Conservation (phyloP, 2,888 invertebrate species). For the Athrips mouffetella region DNA sequence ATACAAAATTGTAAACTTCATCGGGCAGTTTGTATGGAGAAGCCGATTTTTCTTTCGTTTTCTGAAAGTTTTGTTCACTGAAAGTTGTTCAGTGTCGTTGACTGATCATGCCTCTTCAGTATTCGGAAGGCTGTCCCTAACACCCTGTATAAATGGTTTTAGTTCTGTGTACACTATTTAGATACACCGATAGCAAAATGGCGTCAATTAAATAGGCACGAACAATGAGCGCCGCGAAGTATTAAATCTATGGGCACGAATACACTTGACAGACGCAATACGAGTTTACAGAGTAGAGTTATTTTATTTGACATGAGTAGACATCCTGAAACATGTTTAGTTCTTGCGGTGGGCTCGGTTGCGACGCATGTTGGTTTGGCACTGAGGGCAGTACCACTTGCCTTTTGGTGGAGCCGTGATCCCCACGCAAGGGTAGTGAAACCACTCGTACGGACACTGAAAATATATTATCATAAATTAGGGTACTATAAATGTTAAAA, state of each 20-base stretch:
- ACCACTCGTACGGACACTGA: constrained; percentile 99
- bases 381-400: constrained; percentile 99
- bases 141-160: too few species aligned
- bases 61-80: too few species aligned
- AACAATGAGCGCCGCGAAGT: too few species aligned
- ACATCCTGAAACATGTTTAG: constrained; percentile 49
- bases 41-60: too few species aligned
- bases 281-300: not conserved
- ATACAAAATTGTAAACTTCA: too few species aligned
- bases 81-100: too few species aligned
- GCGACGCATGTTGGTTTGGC: constrained; percentile 91
- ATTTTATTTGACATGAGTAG: not conserved
- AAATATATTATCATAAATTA: constrained; percentile 21
- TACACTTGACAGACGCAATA: constrained; percentile 26
- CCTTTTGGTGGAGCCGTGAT: constrained; percentile 97
- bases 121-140: too few species aligned
- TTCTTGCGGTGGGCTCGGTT: constrained; percentile 88
- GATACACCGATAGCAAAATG: too few species aligned
- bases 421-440: constrained; percentile 98
- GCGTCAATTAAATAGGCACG: too few species aligned
- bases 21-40: too few species aligned
- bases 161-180: too few species aligned
- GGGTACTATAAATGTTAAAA: not conserved
- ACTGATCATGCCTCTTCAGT: too few species aligned
- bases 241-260: constrained; percentile 26